Conservation (phyloP, 2,888 invertebrate genomes). For the Brachypalpus laphriformis region DNA sequence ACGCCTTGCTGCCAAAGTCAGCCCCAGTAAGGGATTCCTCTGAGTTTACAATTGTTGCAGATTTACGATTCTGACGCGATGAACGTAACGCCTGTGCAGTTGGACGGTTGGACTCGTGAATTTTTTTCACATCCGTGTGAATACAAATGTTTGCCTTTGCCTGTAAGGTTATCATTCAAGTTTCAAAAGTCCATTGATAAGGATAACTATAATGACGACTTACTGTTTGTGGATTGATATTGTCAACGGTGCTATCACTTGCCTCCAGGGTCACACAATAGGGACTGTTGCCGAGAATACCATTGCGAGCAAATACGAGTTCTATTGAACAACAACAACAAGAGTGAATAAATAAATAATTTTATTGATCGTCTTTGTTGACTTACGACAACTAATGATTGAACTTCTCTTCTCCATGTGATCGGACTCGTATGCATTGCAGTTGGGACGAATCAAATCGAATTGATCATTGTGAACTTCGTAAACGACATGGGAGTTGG, state of each 20-base stretch:
- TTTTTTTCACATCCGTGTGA: constrained; percentile 78
- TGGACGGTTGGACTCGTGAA: constrained; percentile 80
- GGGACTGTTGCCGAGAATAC: constrained; percentile 80
- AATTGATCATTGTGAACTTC: constrained; percentile 79
- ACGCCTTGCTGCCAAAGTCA: constrained; percentile 68
- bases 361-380: not conserved
- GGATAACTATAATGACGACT: constrained; percentile 32
- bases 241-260: constrained; percentile 83
- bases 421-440: constrained; percentile 81
- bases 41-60: constrained; percentile 76
- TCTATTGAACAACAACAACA: constrained; percentile 75
- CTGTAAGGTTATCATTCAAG: constrained; percentile 69
- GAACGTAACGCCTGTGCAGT: constrained; percentile 79
- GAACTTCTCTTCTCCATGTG: constrained; percentile 80
- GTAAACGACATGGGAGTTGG: constrained; percentile 79
- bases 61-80: constrained; percentile 75
- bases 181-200: constrained; percentile 3
- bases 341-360: not conserved
- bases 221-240: constrained; percentile 75
- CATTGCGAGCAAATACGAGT: constrained; percentile 79
- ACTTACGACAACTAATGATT: constrained; percentile 82
- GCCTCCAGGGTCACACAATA: constrained; percentile 84
- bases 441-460: constrained; percentile 78
- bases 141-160: constrained; percentile 82
- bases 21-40: constrained; percentile 75